phyloP scores from a whole-genome alignment of 1,140 invertebrate species.

The Ips nitidus region DNA sequence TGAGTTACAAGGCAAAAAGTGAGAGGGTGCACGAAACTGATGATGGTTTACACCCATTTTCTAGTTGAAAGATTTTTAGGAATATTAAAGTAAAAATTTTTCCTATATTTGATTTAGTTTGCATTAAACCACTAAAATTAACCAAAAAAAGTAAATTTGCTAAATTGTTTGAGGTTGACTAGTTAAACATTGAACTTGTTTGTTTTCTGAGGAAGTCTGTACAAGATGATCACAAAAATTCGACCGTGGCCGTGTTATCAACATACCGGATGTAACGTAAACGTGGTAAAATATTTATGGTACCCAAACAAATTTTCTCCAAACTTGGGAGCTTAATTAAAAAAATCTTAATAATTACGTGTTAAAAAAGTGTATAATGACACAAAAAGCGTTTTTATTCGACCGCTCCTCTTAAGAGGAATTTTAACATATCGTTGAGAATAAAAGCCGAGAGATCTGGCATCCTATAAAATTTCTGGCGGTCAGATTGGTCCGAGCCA shows the following conservation, averaged over 20 bases:
- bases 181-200: slow-evolving; percentile 21
- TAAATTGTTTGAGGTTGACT: slow-evolving; percentile 12
- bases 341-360: slow-evolving; percentile 15
- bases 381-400: slow-evolving; percentile 14
- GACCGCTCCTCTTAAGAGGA: slow-evolving; percentile 22
- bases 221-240: slow-evolving; percentile 14
- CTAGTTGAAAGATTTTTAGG: too few species aligned
- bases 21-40: too few species aligned
- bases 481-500: slow-evolving; percentile 28
- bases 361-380: slow-evolving; percentile 23
- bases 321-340: slow-evolving; percentile 3
- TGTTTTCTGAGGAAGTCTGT: slow-evolving; percentile 14
- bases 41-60: too few species aligned
- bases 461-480: slow-evolving; percentile 29
- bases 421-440: slow-evolving; percentile 25
- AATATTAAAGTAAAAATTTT: slow-evolving; percentile 9
- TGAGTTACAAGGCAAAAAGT: too few species aligned
- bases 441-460: slow-evolving; percentile 25
- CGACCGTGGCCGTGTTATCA: not conserved
- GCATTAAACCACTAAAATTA: slow-evolving; percentile 18
- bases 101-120: slow-evolving; percentile 20
- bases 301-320: not conserved
- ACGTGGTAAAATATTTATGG: slow-evolving; percentile 15
- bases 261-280: slow-evolving; percentile 19
- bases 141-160: slow-evolving; percentile 26